These are phyloP conservation scores for Garra rufa DNA, from an alignment of 2,113 vertebrate genomes.

Conservation along the genomic window DNA sequence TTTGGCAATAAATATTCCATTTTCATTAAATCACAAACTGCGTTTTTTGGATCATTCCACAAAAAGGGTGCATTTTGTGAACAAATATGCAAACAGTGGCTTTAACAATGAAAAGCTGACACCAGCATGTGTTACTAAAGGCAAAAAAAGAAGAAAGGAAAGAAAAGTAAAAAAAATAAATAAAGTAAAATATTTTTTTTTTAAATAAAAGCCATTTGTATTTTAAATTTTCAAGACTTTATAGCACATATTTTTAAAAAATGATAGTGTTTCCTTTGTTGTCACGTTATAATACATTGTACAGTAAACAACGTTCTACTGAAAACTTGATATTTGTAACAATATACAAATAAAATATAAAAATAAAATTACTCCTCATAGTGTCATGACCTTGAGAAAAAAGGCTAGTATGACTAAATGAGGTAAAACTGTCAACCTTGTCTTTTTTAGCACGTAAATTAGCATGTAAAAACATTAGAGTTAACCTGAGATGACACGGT, in stretches of 20 bases:
- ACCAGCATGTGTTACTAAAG: neutral
- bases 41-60: neutral
- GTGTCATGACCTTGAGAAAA: neutral
- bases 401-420: neutral
- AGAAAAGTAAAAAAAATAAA: no score
- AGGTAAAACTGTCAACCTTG: neutral
- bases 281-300: no score
- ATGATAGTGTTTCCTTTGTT: no score
- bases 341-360: no score
- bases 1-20: neutral
- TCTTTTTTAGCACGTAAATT: neutral
- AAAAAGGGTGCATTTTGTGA: neutral
- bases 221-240: no score
- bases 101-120: neutral
- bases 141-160: no score
- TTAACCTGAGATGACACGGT: no score
- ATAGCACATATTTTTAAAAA: no score
- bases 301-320: neutral
- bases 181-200: no score
- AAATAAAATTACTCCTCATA: neutral
- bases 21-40: neutral
- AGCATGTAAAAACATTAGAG: neutral
- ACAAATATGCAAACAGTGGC: neutral
- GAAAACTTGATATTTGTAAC: neutral
- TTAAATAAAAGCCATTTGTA: neutral